Base-by-base conservation (phyloP, 35 echinoderm and acorn worm genomes). In the Holothuria glaberrima region DNA sequence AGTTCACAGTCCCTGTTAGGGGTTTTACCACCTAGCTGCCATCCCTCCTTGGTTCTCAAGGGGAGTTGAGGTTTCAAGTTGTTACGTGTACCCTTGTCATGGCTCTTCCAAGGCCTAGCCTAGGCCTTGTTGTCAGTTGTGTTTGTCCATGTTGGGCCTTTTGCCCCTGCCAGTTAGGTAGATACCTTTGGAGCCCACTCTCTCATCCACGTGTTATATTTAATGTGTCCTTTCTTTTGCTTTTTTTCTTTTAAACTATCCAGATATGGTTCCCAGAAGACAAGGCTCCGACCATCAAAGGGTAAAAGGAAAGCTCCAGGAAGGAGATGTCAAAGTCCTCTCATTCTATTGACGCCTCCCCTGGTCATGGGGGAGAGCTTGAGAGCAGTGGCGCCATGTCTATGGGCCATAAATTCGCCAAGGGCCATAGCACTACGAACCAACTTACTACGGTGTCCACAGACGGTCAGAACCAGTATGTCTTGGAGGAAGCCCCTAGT, bases 301-400 rank as follows among this genome's bases (percentile, higher is more conserved):
- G 24, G 66, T n/a, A 69, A 27, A 69, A 10, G 66, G 18, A 65
- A 0, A 65, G 3, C 25, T 69, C 66, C 66, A 69, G 25, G 22
- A 69, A 69, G 24, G 25, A 7, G 16, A 69, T 3, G 2, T 69
- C 66, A 4, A 69, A 69, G 24, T 29, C 66, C 25, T 69, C 66
- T 5, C 66, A 29, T 69, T 25, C 66, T 30, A 33, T 69, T 69
- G 22, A 69, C 6, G 66, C 66, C 66, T 27, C 66, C 66, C 66
- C 22, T 20, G 66, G n/a, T n/a, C 66, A 22, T 69, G 66, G n/a
- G 66, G 66, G 66, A 69, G 66, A 69, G 66, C 66, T 69, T 69
- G 25, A 4, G 16, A 69, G n/a, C 66, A 21, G 66, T 69, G 66
- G 66, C 66, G 22, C 66, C 4, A 69, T 69, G 66, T 69, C n/a